Evolutionary conservation across 2,888 invertebrate species (phyloP).

Genomic region (Limnephilus auricula): DNA sequence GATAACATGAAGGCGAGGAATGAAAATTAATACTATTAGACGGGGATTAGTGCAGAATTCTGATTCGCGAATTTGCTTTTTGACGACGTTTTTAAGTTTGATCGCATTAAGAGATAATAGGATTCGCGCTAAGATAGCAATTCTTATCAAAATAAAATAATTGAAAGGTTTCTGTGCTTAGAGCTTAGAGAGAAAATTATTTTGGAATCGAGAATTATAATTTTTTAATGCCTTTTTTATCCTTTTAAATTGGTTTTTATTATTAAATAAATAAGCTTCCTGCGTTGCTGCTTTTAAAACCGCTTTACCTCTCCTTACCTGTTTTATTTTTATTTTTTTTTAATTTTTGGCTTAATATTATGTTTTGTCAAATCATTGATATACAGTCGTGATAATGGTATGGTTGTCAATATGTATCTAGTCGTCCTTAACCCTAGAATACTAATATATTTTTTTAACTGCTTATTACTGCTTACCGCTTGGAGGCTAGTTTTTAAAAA

Average conservation of each 20-base stretch:
- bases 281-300: not conserved
- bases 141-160: not conserved
- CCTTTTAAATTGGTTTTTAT: not conserved
- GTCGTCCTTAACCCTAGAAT: too few relatives aligned
- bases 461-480: too few relatives aligned
- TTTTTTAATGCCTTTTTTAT: not conserved
- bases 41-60: not conserved
- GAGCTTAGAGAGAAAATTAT: not conserved
- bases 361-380: not conserved
- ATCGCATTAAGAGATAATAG: slow-evolving; percentile 37
- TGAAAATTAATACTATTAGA: slow-evolving; percentile 28
- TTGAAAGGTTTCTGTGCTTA: not conserved
- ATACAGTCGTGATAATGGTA: too few relatives aligned
- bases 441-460: too few relatives aligned
- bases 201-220: not conserved
- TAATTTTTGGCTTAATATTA: not conserved
- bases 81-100: slow-evolving; percentile 36
- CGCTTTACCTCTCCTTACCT: not conserved
- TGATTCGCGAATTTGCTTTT: slow-evolving; percentile 28
- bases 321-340: not conserved
- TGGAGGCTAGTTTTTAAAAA: too few relatives aligned
- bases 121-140: not conserved
- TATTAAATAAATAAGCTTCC: not conserved
- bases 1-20: slow-evolving; percentile 33
- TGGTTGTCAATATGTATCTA: too few relatives aligned